Base-by-base conservation (phyloP, 2,797 vertebrate genomes). In the Vultur gryphus region DNA sequence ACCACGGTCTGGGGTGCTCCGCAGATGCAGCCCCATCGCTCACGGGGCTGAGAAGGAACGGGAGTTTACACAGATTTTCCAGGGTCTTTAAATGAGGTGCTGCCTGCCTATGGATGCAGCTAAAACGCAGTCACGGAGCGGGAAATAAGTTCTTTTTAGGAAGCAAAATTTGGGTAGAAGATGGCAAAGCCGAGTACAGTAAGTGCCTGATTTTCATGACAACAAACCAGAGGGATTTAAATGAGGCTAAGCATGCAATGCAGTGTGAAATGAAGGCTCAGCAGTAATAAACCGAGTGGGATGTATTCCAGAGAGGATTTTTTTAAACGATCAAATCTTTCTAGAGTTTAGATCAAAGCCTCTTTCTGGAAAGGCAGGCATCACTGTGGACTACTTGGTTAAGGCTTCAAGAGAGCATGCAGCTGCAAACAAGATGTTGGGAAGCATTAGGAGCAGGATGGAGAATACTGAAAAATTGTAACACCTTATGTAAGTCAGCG, bases 111-210 rank as follows among this genome's bases (percentile, higher is more conserved):
- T 0, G 35, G 89, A 19, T 2, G 6, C 16, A 55, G 81, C 57
- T 25, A 41, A 26, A 41, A 26, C 0, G 0, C 17, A 25, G 4
- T 2, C 57, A 15, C 1, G 3, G 61, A 41, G 85, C 7, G 8
- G 61, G 83, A 26, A 48, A 16, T 2, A 0, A 29, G 23, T 28
- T 75, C 37, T 65, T 84, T 39, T 35, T 31, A 35, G 54, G 28
- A 44, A 57, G 70, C 35, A 64, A 67, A 80, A 55, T 71, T 26
- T 33, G 77, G 84, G 62, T 8, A 46, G 81, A 67, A 89, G 72
- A 37, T 33, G 82, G 84, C 55, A 75, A 81, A 95, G 61, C 61
- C 1, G 3, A 81, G 87, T 4, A 11, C 35, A 66, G 33, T 7
- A 26, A 84, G 72, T 24, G 64, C 52, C 55, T 52, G 52, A 71